A percentile compares a stretch with the other conserved stretches of the same genome.
These are phyloP conservation scores for Cranoglanis bouderius DNA, from an alignment of 2,113 vertebrate genomes.

Conservation along the genomic window DNA sequence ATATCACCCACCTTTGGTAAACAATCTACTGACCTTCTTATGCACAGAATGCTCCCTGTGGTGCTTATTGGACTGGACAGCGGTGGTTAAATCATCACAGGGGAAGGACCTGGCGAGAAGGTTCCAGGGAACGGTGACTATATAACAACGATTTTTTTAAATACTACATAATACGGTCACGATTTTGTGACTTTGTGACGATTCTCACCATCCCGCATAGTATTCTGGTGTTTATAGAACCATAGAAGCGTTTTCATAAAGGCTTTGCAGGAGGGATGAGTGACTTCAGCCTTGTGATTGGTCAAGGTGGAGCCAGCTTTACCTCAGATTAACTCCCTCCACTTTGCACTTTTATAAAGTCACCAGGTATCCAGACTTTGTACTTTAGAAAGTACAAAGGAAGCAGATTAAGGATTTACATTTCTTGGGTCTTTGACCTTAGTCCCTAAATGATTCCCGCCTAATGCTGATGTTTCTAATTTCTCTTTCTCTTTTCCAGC, in stretches of 20 bases:
- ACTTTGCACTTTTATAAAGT: not conserved
- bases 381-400: not conserved
- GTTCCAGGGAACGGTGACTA: not conserved
- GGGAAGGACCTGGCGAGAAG: not conserved
- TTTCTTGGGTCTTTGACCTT: not conserved
- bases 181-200: too few relatives aligned
- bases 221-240: not conserved
- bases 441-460: not conserved
- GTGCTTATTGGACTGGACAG: not conserved
- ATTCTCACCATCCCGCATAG: not conserved
- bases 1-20: too few relatives aligned
- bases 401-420: not conserved
- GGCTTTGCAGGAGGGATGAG: not conserved
- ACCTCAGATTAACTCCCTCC: not conserved
- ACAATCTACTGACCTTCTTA: not conserved
- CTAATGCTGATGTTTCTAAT: not conserved
- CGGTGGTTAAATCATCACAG: not conserved
- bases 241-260: not conserved
- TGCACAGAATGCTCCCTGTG: not conserved
- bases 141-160: not conserved
- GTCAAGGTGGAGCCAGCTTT: not conserved
- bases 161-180: too few relatives aligned
- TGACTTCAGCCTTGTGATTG: not conserved
- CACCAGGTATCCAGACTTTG: not conserved
- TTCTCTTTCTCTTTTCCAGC: constrained; percentile 73